Evolutionary conservation across 2,113 vertebrate genomes (phyloP), one percentile per base, ranked within the genome.

Genomic region (Natator depressus): DNA sequence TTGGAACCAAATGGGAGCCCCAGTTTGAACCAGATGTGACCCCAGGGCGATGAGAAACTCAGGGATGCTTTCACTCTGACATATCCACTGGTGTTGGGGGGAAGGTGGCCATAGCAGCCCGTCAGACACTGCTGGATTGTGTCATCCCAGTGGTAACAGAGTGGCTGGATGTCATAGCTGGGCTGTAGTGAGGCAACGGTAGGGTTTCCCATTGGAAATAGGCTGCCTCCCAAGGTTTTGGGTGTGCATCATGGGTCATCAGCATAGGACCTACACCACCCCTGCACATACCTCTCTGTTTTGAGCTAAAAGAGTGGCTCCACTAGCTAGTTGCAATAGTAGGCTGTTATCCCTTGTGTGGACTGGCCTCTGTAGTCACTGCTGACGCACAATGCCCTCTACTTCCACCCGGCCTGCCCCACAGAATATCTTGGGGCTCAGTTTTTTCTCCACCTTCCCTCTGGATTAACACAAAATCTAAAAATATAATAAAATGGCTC

Each of bases 1-100:
- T 98, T 98, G 94, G 97, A 98, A 98, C 98, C 98, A 98, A 97
- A 98, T 97, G 95, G 88, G 89, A 90, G 90, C 59, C 86, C 78
- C 94, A 57, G 98, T 93, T 97, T 55, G 89, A 98, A 98, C 57
- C 98, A 98, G 97, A 98, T 98, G 98, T 91, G 95, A 94, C 88
- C 96, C 90, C 11, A 24, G 94, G 94, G 89, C 65, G 25, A 95
- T 97, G 95, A 94, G 88, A 96, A 97, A 96, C 91, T 85, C 90
- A 76, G 97, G 93, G 91, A 94, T 95, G 90, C 91, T 97, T 98
- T 97, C 91, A 87, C 96, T 97, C 91, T 93, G 91, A 96, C 94
- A 87, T 93, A 96, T 94, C 94, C 72, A 80, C 83, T 29, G 24
- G 82, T 84, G 93, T 84, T 69, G 89, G 92, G 94, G 90, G 88